These are phyloP conservation scores for Pentamera pediparva DNA, from an alignment of 53 echinoderm and acorn worm species.

Conservation along the genomic window DNA sequence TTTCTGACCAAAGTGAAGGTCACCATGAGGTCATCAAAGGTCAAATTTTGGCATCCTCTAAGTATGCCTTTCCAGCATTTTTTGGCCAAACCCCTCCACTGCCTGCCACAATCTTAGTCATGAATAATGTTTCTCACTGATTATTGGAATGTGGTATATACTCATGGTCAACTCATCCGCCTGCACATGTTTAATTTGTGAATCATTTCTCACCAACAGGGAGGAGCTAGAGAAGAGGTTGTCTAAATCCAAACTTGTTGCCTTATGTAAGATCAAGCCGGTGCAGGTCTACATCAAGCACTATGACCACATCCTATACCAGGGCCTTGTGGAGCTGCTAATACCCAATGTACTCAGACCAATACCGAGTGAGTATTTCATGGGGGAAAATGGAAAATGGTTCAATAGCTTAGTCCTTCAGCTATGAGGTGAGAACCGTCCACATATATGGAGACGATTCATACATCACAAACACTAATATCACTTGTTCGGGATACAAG, in stretches of 20 bases:
- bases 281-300: conserved; percentile 92
- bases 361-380: conserved; percentile 82
- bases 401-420: no score
- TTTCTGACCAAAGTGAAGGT: no score
- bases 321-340: conserved; percentile 91
- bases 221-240: conserved; percentile 81
- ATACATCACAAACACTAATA: no score
- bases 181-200: not conserved
- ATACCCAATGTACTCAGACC: conserved; percentile 99
- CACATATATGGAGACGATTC: no score
- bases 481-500: no score
- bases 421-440: no score
- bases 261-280: conserved; percentile 67
- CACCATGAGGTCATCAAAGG: no score
- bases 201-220: conserved; percentile 33
- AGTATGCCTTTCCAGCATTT: no score
- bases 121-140: not conserved
- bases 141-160: not conserved
- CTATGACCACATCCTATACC: conserved; percentile 93
- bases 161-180: not conserved
- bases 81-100: no score
- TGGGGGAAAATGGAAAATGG: not conserved
- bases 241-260: conserved; percentile 63
- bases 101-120: not conserved
- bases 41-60: not conserved